phyloP scores from a whole-genome alignment of 2,888 invertebrate genomes.

The Adelphocoris suturalis region DNA sequence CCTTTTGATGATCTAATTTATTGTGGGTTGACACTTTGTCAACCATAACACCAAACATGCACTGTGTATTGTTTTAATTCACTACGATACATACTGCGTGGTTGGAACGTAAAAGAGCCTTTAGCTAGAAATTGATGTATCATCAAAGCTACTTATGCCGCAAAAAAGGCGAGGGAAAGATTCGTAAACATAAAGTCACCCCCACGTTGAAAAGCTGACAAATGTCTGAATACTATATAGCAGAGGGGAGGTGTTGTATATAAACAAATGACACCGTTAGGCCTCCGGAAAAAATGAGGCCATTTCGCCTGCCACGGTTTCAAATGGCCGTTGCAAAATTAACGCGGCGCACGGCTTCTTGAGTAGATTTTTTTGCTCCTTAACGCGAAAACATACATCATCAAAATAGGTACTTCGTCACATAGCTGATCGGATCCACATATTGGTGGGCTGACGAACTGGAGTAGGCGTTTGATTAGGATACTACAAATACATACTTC shows the following conservation, averaged over 20 bases:
- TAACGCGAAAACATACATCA: not conserved
- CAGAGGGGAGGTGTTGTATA: not conserved
- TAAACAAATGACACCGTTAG: conserved; percentile 38
- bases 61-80: no score
- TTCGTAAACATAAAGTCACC: not conserved
- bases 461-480: no score
- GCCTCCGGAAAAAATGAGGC: conserved; percentile 21
- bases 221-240: conserved; percentile 15
- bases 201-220: not conserved
- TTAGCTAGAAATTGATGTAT: no score
- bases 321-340: conserved; percentile 50
- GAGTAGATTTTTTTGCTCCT: conserved; percentile 15
- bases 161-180: not conserved
- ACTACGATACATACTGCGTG: no score
- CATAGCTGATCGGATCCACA: not conserved
- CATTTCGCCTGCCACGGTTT: conserved; percentile 26
- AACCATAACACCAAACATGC: no score
- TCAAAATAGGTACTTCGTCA: not conserved
- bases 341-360: conserved; percentile 5
- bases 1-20: no score
- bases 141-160: no score
- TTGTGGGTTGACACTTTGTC: no score
- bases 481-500: no score
- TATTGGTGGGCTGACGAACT: no score
- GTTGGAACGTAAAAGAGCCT: no score